Evolutionary conservation across 2,797 vertebrate species (phyloP).

Genomic region (Pyrrhura leucotis): DNA sequence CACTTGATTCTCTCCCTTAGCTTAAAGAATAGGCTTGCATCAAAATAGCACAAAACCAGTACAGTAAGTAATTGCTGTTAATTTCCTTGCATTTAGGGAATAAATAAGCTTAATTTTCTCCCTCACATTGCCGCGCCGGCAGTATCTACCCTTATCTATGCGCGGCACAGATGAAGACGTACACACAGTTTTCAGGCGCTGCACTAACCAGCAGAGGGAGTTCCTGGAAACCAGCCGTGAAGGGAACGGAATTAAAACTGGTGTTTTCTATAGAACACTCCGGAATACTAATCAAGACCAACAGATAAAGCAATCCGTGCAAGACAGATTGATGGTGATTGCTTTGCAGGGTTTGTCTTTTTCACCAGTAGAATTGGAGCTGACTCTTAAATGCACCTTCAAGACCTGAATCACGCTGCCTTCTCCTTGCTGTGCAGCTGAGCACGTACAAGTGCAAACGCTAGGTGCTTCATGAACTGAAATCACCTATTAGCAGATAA

Average conservation of each 20-base stretch:
- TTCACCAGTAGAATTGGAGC: background rate
- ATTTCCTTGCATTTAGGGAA: background rate
- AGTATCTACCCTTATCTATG: background rate
- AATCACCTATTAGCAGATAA: background rate
- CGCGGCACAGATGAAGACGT: fast-evolving
- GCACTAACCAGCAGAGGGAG: constrained; percentile 25
- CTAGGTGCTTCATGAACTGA: background rate
- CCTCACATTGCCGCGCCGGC: background rate
- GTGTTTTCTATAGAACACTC: background rate
- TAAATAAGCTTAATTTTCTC: background rate
- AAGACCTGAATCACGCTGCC: background rate
- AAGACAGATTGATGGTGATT: background rate
- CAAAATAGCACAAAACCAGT: background rate
- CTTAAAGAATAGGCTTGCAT: background rate
- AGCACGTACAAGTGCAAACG: background rate
- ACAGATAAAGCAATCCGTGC: constrained; percentile 15
- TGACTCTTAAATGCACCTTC: background rate
- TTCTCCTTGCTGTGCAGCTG: background rate
- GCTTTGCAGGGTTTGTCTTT: background rate
- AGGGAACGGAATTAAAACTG: background rate
- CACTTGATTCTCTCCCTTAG: background rate
- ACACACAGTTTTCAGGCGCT: fast-evolving
- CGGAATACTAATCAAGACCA: constrained; percentile 7
- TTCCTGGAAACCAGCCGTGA: background rate
- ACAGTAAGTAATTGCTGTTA: background rate